phyloP scores from a whole-genome alignment of 2,797 vertebrate species.

The Dicrostonyx torquatus region DNA sequence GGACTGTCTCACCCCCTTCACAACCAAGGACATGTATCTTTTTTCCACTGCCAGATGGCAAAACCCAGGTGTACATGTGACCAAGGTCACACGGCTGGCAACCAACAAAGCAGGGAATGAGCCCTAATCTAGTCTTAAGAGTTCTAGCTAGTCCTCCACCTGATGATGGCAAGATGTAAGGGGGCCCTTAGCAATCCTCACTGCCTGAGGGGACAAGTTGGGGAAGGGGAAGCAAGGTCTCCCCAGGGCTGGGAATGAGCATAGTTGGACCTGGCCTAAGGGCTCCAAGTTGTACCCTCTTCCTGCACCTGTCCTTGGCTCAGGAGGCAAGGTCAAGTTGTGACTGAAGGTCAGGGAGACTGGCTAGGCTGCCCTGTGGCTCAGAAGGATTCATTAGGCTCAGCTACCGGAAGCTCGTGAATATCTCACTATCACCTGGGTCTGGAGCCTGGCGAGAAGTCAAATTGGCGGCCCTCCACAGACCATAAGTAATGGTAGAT shows the following conservation, averaged over 20 bases:
- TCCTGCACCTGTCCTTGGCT: background rate
- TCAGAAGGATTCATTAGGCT: background rate
- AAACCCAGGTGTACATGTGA: background rate
- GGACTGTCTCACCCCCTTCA: background rate
- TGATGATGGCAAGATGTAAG: background rate
- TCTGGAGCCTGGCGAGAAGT: background rate
- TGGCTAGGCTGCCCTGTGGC: background rate
- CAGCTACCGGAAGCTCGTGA: background rate
- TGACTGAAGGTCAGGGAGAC: background rate
- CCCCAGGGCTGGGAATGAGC: too few relatives aligned
- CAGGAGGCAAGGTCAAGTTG: rapidly evolving
- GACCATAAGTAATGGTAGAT: background rate
- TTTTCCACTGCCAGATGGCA: background rate
- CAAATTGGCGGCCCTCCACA: background rate
- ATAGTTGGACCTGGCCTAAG: background rate
- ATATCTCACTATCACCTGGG: background rate
- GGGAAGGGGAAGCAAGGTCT: background rate
- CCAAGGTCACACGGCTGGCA: background rate
- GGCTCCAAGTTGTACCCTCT: background rate
- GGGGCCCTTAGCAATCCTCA: background rate
- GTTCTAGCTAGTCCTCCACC: background rate
- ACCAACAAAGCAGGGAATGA: background rate
- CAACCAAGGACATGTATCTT: background rate
- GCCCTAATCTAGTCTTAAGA: background rate
- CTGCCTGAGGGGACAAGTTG: background rate